These are phyloP conservation scores for Holcopasites calliopsidis DNA, from an alignment of 1,140 invertebrate genomes.

Conservation along the genomic window DNA sequence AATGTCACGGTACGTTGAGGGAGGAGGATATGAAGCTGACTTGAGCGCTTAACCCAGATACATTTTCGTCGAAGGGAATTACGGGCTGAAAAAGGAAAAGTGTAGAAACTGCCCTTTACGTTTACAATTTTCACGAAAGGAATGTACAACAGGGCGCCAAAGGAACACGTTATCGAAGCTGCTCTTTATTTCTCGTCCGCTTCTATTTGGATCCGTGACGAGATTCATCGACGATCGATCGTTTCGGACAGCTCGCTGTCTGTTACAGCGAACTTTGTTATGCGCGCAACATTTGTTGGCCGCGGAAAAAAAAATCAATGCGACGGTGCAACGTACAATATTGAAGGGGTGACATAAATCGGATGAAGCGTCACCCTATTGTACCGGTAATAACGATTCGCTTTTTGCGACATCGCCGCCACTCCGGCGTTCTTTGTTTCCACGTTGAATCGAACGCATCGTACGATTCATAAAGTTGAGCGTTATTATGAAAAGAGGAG, in stretches of 20 bases:
- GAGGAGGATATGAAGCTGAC: constrained; percentile 32
- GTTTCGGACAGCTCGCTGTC: too few species aligned
- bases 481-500: neutral
- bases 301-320: neutral
- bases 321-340: neutral
- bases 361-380: neutral
- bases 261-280: neutral
- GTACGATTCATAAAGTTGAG: neutral
- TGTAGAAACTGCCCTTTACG: constrained; percentile 9
- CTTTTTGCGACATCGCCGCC: neutral
- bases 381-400: neutral
- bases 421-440: neutral
- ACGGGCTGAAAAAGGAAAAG: constrained; percentile 30
- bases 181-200: neutral
- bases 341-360: neutral
- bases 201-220: neutral
- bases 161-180: neutral
- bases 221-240: neutral
- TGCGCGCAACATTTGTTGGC: neutral
- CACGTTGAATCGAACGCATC: neutral
- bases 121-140: constrained; percentile 17
- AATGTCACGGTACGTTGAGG: constrained; percentile 17
- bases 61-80: constrained; percentile 43
- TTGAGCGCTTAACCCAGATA: constrained; percentile 33
- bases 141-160: constrained; percentile 7